Conservation (phyloP, 2,888 invertebrate species). For the Candidula unifasciata region DNA sequence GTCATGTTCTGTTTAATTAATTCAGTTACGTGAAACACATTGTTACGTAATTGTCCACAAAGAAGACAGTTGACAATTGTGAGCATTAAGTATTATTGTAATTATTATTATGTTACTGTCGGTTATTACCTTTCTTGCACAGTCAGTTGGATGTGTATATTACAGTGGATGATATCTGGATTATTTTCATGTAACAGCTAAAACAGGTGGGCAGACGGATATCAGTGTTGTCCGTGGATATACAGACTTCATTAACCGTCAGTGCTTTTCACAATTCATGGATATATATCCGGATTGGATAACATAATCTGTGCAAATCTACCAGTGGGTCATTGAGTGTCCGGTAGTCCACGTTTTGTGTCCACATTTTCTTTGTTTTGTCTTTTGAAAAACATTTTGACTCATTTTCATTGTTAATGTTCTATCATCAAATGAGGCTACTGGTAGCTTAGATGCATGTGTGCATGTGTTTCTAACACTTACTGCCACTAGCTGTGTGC, state of each 20-base stretch:
- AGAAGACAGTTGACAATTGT: neutral
- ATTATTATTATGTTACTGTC: neutral
- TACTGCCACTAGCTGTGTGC: neutral
- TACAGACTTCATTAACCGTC: neutral
- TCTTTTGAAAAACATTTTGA: neutral
- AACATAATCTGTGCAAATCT: neutral
- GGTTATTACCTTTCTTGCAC: neutral
- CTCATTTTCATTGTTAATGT: too few relatives aligned
- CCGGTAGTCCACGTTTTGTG: neutral
- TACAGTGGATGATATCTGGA: neutral
- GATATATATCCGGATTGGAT: constrained; percentile 13
- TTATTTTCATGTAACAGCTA: neutral
- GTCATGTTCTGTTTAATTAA: neutral
- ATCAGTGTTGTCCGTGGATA: constrained; percentile 1
- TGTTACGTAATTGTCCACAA: neutral
- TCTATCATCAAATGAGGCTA: neutral
- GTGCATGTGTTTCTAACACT: neutral
- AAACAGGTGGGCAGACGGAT: neutral
- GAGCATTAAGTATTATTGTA: constrained; percentile 3
- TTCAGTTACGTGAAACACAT: neutral
- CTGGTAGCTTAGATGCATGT: neutral
- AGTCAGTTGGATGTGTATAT: constrained; percentile 15
- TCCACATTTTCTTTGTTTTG: neutral
- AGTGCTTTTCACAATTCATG: neutral
- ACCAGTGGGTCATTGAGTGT: neutral